Evolutionary conservation across 2,797 vertebrate species (phyloP).

Genomic region (Karalla daura): DNA sequence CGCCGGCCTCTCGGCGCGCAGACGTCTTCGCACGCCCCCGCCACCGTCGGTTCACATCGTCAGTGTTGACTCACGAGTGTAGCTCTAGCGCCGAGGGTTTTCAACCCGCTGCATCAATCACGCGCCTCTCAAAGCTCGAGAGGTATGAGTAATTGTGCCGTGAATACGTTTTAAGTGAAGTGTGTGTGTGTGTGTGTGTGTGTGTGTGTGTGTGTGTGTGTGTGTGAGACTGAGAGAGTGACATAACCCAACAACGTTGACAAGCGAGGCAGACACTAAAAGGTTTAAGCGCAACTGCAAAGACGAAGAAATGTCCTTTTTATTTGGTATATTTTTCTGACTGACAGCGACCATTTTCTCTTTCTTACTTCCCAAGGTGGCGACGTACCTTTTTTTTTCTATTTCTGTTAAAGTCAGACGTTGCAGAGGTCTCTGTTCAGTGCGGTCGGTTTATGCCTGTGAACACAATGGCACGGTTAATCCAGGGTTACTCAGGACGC

Average conservation of each 20-base stretch:
- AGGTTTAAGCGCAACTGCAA: neutral
- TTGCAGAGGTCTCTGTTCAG: too few species aligned
- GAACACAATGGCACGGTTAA: too few species aligned
- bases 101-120: slow-evolving; percentile 31
- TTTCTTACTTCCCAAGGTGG: too few species aligned
- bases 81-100: slow-evolving; percentile 3
- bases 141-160: slow-evolving; percentile 43
- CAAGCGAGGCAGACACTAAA: neutral
- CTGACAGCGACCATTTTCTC: neutral
- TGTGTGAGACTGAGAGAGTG: slow-evolving; percentile 9
- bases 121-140: neutral
- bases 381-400: too few species aligned
- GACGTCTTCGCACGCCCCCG: neutral
- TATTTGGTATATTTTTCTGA: neutral
- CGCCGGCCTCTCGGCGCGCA: neutral
- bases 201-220: too few species aligned
- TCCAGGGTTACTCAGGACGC: too few species aligned
- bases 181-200: too few species aligned
- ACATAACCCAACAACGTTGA: slow-evolving; percentile 8
- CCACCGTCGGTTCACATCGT: neutral
- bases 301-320: too few species aligned
- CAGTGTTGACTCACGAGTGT: slow-evolving; percentile 21
- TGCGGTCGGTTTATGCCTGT: too few species aligned
- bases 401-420: too few species aligned
- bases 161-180: slow-evolving; percentile 36